Evolutionary conservation across 2,797 vertebrate species (phyloP).

Genomic region (Melanotaenia nigrans): DNA sequence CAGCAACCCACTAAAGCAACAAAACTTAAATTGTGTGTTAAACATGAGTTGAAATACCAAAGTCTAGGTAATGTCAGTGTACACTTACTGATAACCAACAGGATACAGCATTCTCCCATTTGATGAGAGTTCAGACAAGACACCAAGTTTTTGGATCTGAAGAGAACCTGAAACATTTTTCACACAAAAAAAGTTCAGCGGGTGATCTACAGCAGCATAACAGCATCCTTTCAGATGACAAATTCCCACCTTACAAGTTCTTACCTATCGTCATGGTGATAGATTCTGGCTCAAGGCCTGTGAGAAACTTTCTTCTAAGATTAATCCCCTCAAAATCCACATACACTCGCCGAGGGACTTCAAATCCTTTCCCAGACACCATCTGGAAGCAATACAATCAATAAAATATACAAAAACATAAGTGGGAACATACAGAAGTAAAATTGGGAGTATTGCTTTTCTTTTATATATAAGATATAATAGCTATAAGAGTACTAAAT

Average conservation of each 20-base stretch:
- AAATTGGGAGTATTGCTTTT: too few relatives aligned
- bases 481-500: neutral
- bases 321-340: conserved; percentile 94
- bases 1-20: neutral
- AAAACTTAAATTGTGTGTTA: neutral
- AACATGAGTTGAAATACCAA: neutral
- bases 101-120: conserved; percentile 89
- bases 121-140: conserved; percentile 88
- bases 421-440: neutral
- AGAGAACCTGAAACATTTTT: conserved; percentile 83
- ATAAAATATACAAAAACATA: conserved; percentile 4
- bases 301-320: conserved; percentile 91
- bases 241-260: conserved; percentile 3
- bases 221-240: neutral
- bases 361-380: conserved; percentile 85
- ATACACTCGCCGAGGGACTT: conserved; percentile 89
- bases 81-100: conserved; percentile 92
- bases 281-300: conserved; percentile 89
- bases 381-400: conserved; percentile 67
- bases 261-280: conserved; percentile 93
- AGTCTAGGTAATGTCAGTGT: neutral
- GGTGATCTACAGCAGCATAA: neutral
- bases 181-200: neutral
- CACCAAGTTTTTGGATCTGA: conserved; percentile 88
- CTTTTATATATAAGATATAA: neutral